Base-by-base conservation (phyloP, 2,888 invertebrate genomes). In the Sphinx pinastri region DNA sequence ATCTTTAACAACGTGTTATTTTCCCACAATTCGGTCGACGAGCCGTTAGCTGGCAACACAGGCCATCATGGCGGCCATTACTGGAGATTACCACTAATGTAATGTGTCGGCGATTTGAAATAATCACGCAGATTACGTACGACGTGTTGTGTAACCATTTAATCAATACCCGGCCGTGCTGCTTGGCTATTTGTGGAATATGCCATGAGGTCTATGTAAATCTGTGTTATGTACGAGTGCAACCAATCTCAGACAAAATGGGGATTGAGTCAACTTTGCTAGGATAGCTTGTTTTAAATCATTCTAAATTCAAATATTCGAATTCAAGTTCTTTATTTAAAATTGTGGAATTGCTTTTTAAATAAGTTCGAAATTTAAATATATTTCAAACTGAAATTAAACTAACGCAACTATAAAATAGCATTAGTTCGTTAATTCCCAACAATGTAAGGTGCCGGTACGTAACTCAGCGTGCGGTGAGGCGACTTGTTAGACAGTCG, bases 41-140 rank as follows among this genome's bases (percentile, higher is more conserved):
- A 72, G 76, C 77, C 74, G 79, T 82, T 81, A 82, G 81, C 87
- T 88, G 87, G 88, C 86, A 89, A 86, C 87, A 88, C 84, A 75
- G 76, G 76, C 82, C 82, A 84, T 84, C 81, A 81, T 77, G 79
- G 84, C 85, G 84, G 86, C 89, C 89, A 91, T 92, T 90, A 89
- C 84, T 77, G 81, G 86, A 91, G 93, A 92, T 93, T 91, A 92
- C 90, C 87, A 86, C 86, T 91, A 92, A 90, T 92, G 92, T 91
- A 87, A 92, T 88, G 90, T 88, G 89, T 84, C 84, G 90, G 89
- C 88, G 90, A 93, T 93, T 92, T 91, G 90, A 93, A 93, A 93
- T 93, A 93, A 93, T 93, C 91, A 87, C 90, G 80, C 85, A 86
- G 91, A 92, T 92, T 91, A 91, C 86, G 80, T 73, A 80, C 80